Conservation (phyloP, 2,113 vertebrate genomes). For the Semnornis frantzii region DNA sequence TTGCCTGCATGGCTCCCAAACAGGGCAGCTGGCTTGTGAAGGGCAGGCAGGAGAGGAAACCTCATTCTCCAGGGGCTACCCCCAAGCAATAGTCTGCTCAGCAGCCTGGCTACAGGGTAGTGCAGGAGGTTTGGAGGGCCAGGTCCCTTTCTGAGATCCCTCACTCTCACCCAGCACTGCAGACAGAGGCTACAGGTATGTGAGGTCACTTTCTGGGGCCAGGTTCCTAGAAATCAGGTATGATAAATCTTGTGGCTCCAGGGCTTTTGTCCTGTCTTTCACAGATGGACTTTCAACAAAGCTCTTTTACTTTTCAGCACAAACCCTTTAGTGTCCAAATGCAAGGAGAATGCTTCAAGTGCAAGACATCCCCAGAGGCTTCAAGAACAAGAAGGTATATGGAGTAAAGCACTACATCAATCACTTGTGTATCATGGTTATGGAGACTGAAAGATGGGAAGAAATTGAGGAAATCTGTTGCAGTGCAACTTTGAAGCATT, state of each 20-base stretch:
- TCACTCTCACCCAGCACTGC: accelerated
- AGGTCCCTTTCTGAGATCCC: not conserved
- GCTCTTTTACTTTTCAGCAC: not conserved
- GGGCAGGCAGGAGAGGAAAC: not conserved
- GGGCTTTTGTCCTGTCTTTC: not conserved
- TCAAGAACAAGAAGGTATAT: not conserved
- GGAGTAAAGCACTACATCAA: not conserved
- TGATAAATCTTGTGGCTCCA: not conserved
- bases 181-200: accelerated
- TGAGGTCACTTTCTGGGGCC: not conserved
- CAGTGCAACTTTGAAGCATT: not conserved
- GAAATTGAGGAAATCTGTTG: not conserved
- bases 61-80: not conserved
- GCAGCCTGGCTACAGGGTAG: not conserved
- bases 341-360: not conserved
- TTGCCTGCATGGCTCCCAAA: not conserved
- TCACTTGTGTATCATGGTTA: accelerated
- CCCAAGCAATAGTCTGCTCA: not conserved
- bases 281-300: not conserved
- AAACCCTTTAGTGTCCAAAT: not conserved
- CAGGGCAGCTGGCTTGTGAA: not conserved
- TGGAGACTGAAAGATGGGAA: not conserved
- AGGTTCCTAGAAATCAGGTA: not conserved
- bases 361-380: not conserved
- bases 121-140: not conserved